phyloP scores from a whole-genome alignment of 2,113 vertebrate genomes.

The Hydrochoerus hydrochaeris region DNA sequence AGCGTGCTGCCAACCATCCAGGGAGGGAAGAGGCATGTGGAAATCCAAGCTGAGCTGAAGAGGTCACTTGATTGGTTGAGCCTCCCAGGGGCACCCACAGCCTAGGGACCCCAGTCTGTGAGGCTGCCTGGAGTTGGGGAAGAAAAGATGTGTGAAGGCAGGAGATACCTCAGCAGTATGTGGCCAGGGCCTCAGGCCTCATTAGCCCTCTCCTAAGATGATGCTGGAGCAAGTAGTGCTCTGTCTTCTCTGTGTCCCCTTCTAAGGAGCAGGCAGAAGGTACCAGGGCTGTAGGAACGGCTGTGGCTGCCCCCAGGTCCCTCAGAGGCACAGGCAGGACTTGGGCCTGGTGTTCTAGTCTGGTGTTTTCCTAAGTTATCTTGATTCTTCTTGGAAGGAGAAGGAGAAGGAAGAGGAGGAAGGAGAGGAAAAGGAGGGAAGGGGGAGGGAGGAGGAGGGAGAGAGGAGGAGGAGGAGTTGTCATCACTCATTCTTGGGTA shows the following conservation, averaged over 20 bases:
- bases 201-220: slow-evolving; percentile 64
- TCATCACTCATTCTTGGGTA: background rate
- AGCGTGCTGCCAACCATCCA: background rate
- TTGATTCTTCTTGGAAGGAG: slow-evolving; percentile 68
- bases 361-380: slow-evolving; percentile 33
- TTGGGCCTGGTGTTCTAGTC: slow-evolving; percentile 81
- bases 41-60: background rate
- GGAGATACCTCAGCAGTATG: background rate
- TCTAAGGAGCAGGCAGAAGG: slow-evolving; percentile 49
- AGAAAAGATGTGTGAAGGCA: background rate
- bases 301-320: slow-evolving; percentile 36
- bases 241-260: slow-evolving; percentile 65
- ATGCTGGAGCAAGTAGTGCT: background rate
- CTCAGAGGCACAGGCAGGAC: slow-evolving; percentile 64
- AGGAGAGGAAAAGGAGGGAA: background rate
- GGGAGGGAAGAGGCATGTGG: background rate
- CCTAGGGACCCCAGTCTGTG: background rate
- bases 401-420: background rate
- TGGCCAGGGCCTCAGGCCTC: slow-evolving; percentile 62
- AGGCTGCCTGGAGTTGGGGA: too few relatives aligned
- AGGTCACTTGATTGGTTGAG: background rate
- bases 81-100: background rate
- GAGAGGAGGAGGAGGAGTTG: background rate
- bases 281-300: slow-evolving; percentile 57
- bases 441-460: background rate